These are phyloP conservation scores for Phyllostomus discolor DNA, from an alignment of 2,113 vertebrate genomes.

Conservation along the genomic window DNA sequence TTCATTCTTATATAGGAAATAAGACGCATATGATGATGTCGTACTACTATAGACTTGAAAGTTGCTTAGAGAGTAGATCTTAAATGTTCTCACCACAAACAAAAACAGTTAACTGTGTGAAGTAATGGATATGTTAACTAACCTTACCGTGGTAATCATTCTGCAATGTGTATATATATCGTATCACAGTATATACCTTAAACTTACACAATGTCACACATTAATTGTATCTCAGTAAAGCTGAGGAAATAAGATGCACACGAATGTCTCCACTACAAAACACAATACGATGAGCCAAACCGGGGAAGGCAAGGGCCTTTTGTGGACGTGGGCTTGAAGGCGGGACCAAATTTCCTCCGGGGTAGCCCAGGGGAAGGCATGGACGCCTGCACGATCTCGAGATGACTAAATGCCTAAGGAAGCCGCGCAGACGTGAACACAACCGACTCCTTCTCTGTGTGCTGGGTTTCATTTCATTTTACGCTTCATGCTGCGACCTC, in stretches of 20 bases:
- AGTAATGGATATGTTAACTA: neutral
- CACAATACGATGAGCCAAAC: neutral
- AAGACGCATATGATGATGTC: neutral
- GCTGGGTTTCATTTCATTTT: neutral
- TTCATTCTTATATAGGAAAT: neutral
- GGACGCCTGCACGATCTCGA: neutral
- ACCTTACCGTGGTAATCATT: neutral
- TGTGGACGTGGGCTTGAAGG: neutral
- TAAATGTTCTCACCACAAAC: neutral
- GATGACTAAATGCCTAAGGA: neutral
- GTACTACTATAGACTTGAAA: neutral
- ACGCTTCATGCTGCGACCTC: neutral
- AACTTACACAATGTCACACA: neutral
- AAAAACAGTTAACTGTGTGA: neutral
- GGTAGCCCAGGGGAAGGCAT: neutral
- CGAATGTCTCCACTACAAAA: neutral
- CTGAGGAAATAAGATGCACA: neutral
- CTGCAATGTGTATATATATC: neutral
- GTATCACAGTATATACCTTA: neutral
- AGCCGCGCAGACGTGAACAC: neutral
- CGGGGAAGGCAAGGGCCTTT: neutral
- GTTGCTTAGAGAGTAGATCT: neutral
- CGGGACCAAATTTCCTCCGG: neutral
- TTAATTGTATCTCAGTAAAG: neutral
- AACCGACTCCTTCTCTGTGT: neutral